Conservation (phyloP, 2,888 invertebrate species). For the Liodrosophila aerea region DNA sequence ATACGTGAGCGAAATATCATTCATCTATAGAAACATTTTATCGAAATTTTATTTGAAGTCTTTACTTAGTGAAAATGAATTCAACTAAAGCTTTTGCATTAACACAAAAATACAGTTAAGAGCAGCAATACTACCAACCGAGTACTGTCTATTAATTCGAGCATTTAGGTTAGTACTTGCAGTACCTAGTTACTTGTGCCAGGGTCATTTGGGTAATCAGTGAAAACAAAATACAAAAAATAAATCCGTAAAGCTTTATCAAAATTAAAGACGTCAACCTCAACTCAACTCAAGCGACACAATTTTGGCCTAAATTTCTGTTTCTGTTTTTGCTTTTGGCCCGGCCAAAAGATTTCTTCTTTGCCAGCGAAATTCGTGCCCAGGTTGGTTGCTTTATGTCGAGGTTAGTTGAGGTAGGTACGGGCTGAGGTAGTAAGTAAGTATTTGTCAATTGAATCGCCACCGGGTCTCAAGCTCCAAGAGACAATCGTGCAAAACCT, state of each 20-base stretch:
- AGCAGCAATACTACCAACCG: background rate
- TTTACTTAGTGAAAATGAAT: too few species aligned
- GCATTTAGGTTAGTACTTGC: constrained; percentile 30
- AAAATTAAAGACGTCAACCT: constrained; percentile 44
- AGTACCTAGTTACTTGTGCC: constrained; percentile 27
- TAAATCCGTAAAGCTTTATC: constrained; percentile 52
- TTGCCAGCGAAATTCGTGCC: constrained; percentile 52
- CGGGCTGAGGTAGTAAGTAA: constrained; percentile 24
- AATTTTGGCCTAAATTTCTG: constrained; percentile 69
- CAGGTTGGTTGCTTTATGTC: constrained; percentile 30
- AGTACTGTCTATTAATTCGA: constrained; percentile 41
- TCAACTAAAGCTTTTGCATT: too few species aligned
- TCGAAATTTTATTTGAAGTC: too few species aligned
- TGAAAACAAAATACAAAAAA: constrained; percentile 9
- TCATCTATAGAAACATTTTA: too few species aligned
- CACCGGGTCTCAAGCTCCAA: constrained; percentile 6
- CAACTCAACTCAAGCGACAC: constrained; percentile 61
- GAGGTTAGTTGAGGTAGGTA: constrained; percentile 57
- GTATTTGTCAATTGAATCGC: constrained; percentile 69
- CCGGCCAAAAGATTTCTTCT: constrained; percentile 52
- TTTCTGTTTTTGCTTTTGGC: constrained; percentile 21
- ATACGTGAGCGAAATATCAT: too few species aligned
- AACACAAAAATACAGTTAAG: too few species aligned
- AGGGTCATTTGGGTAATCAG: constrained; percentile 56
- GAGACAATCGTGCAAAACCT: constrained; percentile 74